These are phyloP conservation scores for Cataglyphis cursor DNA, from an alignment of 2,888 invertebrate genomes.

Conservation along the genomic window DNA sequence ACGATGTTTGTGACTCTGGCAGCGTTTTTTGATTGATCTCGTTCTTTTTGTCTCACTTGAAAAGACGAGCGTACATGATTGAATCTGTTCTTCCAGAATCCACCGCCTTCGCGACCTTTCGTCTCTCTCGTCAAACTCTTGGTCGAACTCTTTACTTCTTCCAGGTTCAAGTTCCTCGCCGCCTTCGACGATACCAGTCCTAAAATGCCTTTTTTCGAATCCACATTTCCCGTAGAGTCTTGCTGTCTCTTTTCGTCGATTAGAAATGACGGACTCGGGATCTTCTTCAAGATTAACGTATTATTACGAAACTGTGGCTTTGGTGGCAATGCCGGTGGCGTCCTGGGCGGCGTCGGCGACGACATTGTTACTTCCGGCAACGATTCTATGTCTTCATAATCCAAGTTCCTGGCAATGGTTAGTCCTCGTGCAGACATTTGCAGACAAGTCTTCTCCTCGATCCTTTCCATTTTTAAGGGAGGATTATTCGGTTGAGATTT, in stretches of 20 bases:
- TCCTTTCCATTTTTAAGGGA: slow-evolving; percentile 80
- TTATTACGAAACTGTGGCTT: slow-evolving; percentile 88
- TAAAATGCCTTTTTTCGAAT: slow-evolving; percentile 70
- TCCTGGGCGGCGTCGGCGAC: slow-evolving; percentile 85
- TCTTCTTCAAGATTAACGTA: slow-evolving; percentile 84
- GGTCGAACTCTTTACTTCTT: slow-evolving; percentile 54
- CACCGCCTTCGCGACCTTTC: slow-evolving; percentile 61
- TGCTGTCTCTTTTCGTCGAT: slow-evolving; percentile 83
- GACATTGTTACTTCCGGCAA: slow-evolving; percentile 79
- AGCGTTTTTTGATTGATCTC: slow-evolving; percentile 62
- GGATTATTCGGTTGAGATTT: slow-evolving; percentile 74
- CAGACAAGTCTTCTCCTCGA: slow-evolving; percentile 84
- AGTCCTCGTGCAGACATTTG: slow-evolving; percentile 84
- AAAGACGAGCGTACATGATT: slow-evolving; percentile 80
- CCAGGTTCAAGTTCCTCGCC: slow-evolving; percentile 69
- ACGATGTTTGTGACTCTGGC: slow-evolving; percentile 84
- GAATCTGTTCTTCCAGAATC: slow-evolving; percentile 79
- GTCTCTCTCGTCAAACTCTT: slow-evolving; percentile 19
- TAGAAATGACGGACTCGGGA: slow-evolving; percentile 86
- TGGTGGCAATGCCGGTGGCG: slow-evolving; percentile 91
- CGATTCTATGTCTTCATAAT: slow-evolving; percentile 86
- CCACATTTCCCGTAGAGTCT: slow-evolving; percentile 57
- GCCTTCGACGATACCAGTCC: slow-evolving; percentile 70
- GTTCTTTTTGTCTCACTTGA: slow-evolving; percentile 71
- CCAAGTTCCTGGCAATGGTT: slow-evolving; percentile 84